A percentile compares a stretch with the other conserved stretches of the same genome.
Conservation (phyloP, 2,888 invertebrate genomes). For the Xylocampa areola region DNA sequence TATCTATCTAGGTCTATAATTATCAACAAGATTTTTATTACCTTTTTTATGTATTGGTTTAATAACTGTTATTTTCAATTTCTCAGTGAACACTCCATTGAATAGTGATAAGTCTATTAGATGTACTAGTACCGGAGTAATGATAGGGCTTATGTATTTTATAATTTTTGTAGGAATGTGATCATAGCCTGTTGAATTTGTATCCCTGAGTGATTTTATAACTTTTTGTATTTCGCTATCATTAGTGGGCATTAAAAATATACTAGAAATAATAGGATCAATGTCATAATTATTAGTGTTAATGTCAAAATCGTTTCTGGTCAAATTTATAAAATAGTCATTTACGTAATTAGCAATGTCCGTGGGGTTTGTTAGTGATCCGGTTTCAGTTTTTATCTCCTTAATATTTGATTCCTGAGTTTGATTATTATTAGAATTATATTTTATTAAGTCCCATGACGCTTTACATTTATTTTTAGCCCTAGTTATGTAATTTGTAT, state of each 20-base stretch:
- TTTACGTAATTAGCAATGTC: slow-evolving; percentile 3
- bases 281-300: slow-evolving; percentile 2
- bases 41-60: too few species aligned
- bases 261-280: background rate
- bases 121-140: too few species aligned
- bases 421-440: slow-evolving; percentile 1
- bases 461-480: slow-evolving; percentile 14
- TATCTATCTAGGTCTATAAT: too few species aligned
- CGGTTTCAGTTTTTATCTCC: slow-evolving; percentile 1
- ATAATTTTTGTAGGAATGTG: background rate
- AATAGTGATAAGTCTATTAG: too few species aligned
- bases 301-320: background rate
- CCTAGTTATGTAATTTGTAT: background rate
- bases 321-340: background rate
- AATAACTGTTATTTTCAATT: too few species aligned
- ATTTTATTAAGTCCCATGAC: slow-evolving; percentile 8
- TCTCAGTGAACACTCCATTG: too few species aligned
- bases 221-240: background rate
- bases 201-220: slow-evolving; percentile 5
- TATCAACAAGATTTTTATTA: too few species aligned
- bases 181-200: slow-evolving; percentile 13
- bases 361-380: background rate
- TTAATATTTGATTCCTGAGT: slow-evolving; percentile 1
- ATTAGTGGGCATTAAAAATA: background rate
- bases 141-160: too few species aligned